phyloP scores from a whole-genome alignment of 2,888 invertebrate genomes.

The Lepidocyrtoides sp. region DNA sequence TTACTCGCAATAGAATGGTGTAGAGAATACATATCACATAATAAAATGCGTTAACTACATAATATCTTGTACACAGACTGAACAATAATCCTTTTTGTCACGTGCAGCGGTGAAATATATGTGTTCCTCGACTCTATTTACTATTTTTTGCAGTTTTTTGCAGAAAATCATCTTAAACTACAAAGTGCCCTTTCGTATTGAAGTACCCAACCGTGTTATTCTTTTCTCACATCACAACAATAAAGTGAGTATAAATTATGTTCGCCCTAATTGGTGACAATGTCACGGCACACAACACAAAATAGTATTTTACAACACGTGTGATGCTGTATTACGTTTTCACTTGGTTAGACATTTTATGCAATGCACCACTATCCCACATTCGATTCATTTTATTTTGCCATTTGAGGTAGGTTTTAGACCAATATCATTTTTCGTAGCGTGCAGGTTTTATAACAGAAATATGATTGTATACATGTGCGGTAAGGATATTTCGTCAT shows the following conservation, averaged over 20 bases:
- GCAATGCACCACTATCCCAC: not conserved
- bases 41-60: not conserved
- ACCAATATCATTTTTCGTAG: not conserved
- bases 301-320: not conserved
- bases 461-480: not conserved
- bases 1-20: not conserved
- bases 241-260: constrained; percentile 40
- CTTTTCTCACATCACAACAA: not conserved
- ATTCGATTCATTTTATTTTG: not conserved
- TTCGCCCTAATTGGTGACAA: constrained; percentile 43
- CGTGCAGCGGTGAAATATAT: constrained; percentile 39
- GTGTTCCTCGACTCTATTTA: not conserved
- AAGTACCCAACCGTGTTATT: not conserved
- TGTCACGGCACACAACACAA: constrained; percentile 3
- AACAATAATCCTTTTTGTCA: not conserved
- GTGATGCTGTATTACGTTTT: not conserved
- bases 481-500: not conserved
- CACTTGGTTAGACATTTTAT: not conserved
- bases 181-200: not conserved
- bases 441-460: not conserved
- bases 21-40: not conserved
- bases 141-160: not conserved
- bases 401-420: not conserved
- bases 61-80: too few species aligned
- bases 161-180: not conserved